phyloP scores from a whole-genome alignment of 2,113 vertebrate species.

The Zapornia atra region DNA sequence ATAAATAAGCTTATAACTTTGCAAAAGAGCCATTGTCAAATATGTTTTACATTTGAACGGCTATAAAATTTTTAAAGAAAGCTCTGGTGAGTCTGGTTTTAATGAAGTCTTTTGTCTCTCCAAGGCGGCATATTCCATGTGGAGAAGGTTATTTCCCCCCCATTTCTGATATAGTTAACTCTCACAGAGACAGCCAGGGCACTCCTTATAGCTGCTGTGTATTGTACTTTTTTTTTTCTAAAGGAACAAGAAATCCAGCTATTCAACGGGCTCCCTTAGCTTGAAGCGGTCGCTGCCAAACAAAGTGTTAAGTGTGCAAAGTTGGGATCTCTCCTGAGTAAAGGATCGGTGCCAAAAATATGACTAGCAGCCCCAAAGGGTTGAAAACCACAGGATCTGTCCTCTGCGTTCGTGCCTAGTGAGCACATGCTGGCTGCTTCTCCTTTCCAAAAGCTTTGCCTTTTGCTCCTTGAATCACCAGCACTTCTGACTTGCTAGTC shows the following conservation, averaged over 20 bases:
- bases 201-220: not conserved
- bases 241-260: not conserved
- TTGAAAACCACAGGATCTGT: not conserved
- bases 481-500: not conserved
- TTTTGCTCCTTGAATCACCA: not conserved
- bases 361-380: not conserved
- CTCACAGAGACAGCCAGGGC: not conserved
- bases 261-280: not conserved
- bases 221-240: not conserved
- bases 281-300: not conserved
- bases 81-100: constrained; percentile 40
- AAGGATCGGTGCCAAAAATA: not conserved
- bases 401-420: rapidly evolving
- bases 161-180: not conserved
- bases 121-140: not conserved
- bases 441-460: not conserved
- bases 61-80: constrained; percentile 42
- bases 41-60: constrained; percentile 65
- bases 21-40: constrained; percentile 30
- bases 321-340: not conserved
- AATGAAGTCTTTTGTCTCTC: constrained; percentile 46
- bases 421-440: not conserved
- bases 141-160: not conserved
- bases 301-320: not conserved
- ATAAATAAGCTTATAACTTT: constrained; percentile 48